Evolutionary conservation across 2,888 invertebrate genomes (phyloP), one percentile per base, ranked within the genome.

Genomic region (Marronus borbonicus): DNA sequence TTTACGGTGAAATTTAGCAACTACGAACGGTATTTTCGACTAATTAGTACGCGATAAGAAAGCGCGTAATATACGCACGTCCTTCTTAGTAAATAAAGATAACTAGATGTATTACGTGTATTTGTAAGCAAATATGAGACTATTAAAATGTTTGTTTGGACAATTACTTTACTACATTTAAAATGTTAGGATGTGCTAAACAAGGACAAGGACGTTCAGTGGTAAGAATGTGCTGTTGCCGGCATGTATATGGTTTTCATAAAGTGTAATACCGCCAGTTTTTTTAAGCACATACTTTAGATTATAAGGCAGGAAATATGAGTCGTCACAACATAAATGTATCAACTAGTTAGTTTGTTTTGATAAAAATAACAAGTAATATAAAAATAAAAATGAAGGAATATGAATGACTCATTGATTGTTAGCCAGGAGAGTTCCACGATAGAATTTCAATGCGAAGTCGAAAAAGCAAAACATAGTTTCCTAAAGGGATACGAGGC

Each of bases 151-250:
- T 17, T 65, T 39, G 5, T 65, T 44, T 44, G 44, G 12, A 65
- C 39, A 39, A 10, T 17, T 31, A 17, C 39, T 36, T n/a, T 31
- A 31, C 4, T 65, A 39, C 44, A 44, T 65, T 17, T 39, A 36
- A 8, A 7, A 28, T 28, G 17, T 65, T 65, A 20, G 8, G 65
- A 39, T n/a, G 36, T 65, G 36, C 17, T 14, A 65, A 65, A 65
- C 65, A 65, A 65, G 65, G 65, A 65, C 65, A 65, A 65, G 65
- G 65, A 65, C 65, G 65, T 36, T 44, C 44, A 44, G 12, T 44
- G 12, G 44, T 44, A 39, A 39, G 39, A 39, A 10, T 39, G 7
- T 39, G 39, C 31, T 31, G 31, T 36, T 36, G 31, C 31, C 31
- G 31, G 5, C 31, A 36, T 36, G 31, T 44, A 44, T 39, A 44